Conservation (phyloP, 2,113 vertebrate genomes). For the Vulpes lagopus region DNA sequence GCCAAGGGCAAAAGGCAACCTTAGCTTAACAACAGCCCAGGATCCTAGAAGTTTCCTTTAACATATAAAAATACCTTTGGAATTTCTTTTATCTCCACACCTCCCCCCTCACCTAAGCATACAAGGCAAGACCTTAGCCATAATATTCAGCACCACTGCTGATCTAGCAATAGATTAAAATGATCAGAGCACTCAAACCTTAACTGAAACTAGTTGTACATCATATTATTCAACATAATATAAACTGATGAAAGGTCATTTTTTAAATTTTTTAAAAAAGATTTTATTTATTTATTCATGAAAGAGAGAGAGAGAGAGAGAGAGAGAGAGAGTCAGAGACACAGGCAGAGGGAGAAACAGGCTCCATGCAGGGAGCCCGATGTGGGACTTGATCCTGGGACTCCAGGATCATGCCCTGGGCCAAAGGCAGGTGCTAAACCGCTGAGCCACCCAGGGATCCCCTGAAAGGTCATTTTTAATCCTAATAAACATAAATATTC, state of each 20-base stretch:
- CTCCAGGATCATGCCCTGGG: too few relatives aligned
- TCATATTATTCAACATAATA: background rate
- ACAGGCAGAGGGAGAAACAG: too few relatives aligned
- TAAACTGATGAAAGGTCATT: background rate
- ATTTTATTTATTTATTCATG: too few relatives aligned
- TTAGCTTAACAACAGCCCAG: background rate
- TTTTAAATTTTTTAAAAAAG: too few relatives aligned
- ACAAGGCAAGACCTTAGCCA: background rate
- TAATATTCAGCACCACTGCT: background rate
- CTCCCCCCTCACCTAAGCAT: background rate
- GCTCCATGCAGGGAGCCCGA: too few relatives aligned
- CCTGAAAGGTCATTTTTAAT: background rate
- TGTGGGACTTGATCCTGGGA: too few relatives aligned
- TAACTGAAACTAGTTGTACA: conserved; percentile 2
- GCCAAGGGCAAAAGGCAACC: background rate
- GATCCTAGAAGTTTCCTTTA: background rate
- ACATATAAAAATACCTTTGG: background rate
- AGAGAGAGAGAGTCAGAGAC: too few relatives aligned
- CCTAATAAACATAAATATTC: conserved; percentile 30
- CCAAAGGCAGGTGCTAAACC: too few relatives aligned
- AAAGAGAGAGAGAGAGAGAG: too few relatives aligned
- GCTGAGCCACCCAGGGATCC: too few relatives aligned
- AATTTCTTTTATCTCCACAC: background rate
- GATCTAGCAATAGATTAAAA: background rate
- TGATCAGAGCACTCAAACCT: conserved; percentile 12